Evolutionary conservation across 2,797 vertebrate genomes (phyloP).

Genomic region (Knipowitschia caucasica): DNA sequence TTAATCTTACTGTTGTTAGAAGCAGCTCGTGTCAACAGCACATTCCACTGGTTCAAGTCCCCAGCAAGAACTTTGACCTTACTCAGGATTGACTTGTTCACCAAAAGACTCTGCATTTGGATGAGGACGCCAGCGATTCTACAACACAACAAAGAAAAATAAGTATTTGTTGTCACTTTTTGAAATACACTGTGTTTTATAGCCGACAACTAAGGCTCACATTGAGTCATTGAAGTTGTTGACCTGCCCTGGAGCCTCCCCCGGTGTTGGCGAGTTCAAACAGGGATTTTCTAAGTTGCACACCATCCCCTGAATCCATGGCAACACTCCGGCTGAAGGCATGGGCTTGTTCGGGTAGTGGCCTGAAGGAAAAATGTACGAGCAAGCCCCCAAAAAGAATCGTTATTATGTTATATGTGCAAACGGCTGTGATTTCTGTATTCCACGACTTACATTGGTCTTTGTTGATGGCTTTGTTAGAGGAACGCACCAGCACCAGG

Average conservation of each 20-base stretch:
- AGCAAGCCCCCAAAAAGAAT: background rate
- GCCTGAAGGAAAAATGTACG: conserved; percentile 56
- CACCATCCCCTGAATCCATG: conserved; percentile 94
- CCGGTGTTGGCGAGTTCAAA: conserved; percentile 85
- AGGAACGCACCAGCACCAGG: conserved; percentile 87
- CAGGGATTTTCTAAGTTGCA: conserved; percentile 95
- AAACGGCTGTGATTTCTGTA: background rate
- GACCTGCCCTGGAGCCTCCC: conserved; percentile 90
- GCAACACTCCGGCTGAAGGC: conserved; percentile 93
- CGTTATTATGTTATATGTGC: background rate
- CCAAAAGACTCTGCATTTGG: conserved; percentile 68
- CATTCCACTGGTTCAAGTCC: conserved; percentile 58
- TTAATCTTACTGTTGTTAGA: conserved; percentile 23
- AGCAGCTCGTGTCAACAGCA: conserved; percentile 33
- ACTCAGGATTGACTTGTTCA: conserved; percentile 56
- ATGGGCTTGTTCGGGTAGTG: conserved; percentile 98
- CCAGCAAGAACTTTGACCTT: conserved; percentile 52
- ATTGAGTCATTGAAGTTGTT: conserved; percentile 95
- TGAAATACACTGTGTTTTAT: background rate
- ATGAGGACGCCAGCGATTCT: conserved; percentile 70
- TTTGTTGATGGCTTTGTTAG: conserved; percentile 84
- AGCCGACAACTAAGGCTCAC: conserved; percentile 70
- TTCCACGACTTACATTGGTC: conserved; percentile 87
- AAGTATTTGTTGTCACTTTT: background rate
- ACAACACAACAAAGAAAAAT: background rate